Base-by-base conservation (phyloP, 2,888 invertebrate species). In the Mythimna loreyi region DNA sequence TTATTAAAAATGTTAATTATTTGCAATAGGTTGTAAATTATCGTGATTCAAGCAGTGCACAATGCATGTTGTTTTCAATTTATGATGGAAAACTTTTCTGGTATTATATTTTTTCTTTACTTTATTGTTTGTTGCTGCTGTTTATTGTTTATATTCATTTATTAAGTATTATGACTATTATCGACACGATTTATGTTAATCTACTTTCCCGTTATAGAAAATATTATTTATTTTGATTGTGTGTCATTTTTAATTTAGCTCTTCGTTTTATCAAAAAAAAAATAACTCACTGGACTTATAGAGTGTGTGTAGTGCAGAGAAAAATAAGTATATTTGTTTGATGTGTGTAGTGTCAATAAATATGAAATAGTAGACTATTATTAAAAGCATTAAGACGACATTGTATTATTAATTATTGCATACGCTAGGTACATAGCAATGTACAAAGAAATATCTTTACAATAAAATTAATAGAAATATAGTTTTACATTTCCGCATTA, bases 401-500 rank as follows among this genome's bases (percentile, higher is more conserved):
- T 55, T 47, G n/a, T 40, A 16, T 2, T 62, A 47, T 58, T 58
- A 62, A 78, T 67, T 43, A 56, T 56, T 50, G 59, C n/a, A 11
- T 47, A 19, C 30, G 53, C 25, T n/a, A n/a, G 47, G 19, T 33
- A 69, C 49, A 55, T 28, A 50, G 49, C 25, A 64, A 69, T 36
- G 57, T 53, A 67, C 30, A 23, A 55, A 63, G 47, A 58, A 61
- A 70, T 52, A 58, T 67, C 43, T 50, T 49, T 47, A 64, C 53
- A 66, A 60, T 78, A 49, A 57, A 72, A 62, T 55, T 21, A 13
- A 61, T 70, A 72, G n/a, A 47, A 72, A 33, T 55, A 55, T 16
- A 62, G 65, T 69, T 81, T 82, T 58, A 72, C 68, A 84, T 83
- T 82, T 84, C 84, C 83, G 76, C 33, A 53, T 56, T 49, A 11